Percentiles rank a stretch among this genome's conserved stretches.
phyloP scores from a whole-genome alignment of 92 coral and sea anemone species.

The Blastomussa wellsi region DNA sequence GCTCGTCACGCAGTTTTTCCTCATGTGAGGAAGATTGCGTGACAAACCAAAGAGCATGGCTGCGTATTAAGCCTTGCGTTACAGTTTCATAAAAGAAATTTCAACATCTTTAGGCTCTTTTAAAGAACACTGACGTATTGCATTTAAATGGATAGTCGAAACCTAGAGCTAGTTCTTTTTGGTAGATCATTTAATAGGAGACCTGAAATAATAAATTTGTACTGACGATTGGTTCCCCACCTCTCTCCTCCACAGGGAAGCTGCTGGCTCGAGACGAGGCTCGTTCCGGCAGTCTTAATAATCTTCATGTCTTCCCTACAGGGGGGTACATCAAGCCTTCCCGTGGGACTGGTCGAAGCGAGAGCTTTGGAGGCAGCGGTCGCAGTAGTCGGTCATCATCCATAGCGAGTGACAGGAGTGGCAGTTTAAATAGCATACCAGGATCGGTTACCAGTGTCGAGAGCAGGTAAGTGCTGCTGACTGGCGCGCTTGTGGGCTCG shows the following conservation, averaged over 20 bases:
- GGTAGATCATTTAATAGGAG: too few species aligned
- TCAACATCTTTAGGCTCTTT: neutral
- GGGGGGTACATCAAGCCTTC: slow-evolving; percentile 85
- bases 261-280: slow-evolving; percentile 54
- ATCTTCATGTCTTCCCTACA: slow-evolving; percentile 93
- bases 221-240: slow-evolving; percentile 25
- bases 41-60: neutral
- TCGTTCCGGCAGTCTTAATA: slow-evolving; percentile 79
- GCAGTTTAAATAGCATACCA: slow-evolving; percentile 91
- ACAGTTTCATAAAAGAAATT: too few species aligned
- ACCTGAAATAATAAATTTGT: too few species aligned
- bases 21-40: neutral
- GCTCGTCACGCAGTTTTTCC: neutral
- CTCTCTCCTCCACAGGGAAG: slow-evolving; percentile 58
- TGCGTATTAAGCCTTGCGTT: neutral
- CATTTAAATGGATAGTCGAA: too few species aligned
- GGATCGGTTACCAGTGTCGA: slow-evolving; percentile 96
- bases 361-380: slow-evolving; percentile 86
- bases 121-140: neutral
- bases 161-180: too few species aligned
- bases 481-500: neutral
- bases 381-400: slow-evolving; percentile 95
- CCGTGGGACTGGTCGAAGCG: slow-evolving; percentile 62
- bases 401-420: slow-evolving; percentile 92
- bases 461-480: slow-evolving; percentile 68